Evolutionary conservation across 64 coral and sea anemone genomes (phyloP), one percentile per base, ranked within the genome.

Genomic region (Stichodactyla mertensii): DNA sequence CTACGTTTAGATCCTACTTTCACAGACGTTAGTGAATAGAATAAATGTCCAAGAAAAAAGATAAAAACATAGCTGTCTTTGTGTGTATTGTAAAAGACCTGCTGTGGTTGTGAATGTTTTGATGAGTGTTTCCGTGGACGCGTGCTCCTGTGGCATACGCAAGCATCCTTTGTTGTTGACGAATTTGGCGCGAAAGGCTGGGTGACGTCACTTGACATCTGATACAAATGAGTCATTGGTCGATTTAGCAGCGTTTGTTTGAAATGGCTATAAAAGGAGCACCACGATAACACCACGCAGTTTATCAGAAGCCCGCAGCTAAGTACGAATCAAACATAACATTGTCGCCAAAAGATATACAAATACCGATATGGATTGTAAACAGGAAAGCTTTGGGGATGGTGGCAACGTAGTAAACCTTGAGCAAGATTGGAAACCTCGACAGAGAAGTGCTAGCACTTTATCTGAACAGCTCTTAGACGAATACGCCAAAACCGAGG

Each of bases 401-500:
- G 78, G 78, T 81, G 78, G 27, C 78, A 81, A 52, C 51, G 78
- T 45, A 7, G 31, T 51, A 6, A 79, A 52, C 28, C 6, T 52
- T 16, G 78, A 81, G 7, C 69, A 74, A 10, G 83, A 85, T 18
- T 85, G 83, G 83, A 15, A 16, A 55, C 83, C 83, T 13, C 20
- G 83, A 85, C 55, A 64, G 15, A 56, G 83, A 56, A 85, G 83
- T 52, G 55, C 83, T 45, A 61, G 55, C 10, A 85, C 83, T 61
- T 64, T 85, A 36, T 85, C 83, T 16, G 83, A 85, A 6, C 55
- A 85, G 28, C 9, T 85, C 20, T 36, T 85, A 51, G 83, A 61
- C 2, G 83, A 85, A 64, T 85, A 85, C 13, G 83, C 83, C 6
- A 58, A 85, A 31, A 61, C 83, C 7, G 83, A 85, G 27, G 83